These are phyloP conservation scores for Apodemia duryi DNA, from an alignment of 2,888 invertebrate species.

Conservation along the genomic window DNA sequence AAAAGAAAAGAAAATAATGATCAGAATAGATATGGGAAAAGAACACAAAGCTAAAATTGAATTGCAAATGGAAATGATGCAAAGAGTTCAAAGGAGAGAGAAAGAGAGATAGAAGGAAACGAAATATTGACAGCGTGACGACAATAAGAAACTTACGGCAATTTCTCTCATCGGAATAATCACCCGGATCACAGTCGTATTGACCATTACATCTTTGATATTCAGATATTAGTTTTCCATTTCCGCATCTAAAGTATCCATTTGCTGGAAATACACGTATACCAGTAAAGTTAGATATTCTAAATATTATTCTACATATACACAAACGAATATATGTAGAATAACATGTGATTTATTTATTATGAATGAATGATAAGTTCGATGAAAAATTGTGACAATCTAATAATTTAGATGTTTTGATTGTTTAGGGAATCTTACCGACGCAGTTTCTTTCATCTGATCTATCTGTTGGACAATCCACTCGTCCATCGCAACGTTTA, in stretches of 20 bases:
- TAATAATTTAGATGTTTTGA: too few species aligned
- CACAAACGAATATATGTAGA: too few species aligned
- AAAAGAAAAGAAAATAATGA: conserved; percentile 20
- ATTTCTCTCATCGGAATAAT: conserved; percentile 86
- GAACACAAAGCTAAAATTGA: conserved; percentile 19
- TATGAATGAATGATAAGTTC: too few species aligned
- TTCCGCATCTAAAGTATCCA: conserved; percentile 82
- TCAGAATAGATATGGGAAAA: conserved; percentile 20
- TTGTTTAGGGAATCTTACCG: conserved; percentile 48
- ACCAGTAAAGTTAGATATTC: conserved; percentile 24
- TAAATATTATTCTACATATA: too few species aligned
- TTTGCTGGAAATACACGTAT: conserved; percentile 64
- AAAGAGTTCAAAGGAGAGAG: conserved; percentile 19
- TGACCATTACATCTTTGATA: conserved; percentile 81
- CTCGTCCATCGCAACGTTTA: conserved; percentile 82
- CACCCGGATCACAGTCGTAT: conserved; percentile 81
- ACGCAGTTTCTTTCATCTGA: conserved; percentile 86
- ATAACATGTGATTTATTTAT: too few species aligned
- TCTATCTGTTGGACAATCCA: conserved; percentile 85
- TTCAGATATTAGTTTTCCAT: conserved; percentile 55
- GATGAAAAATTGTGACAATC: too few species aligned
- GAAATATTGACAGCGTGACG: conserved; percentile 3
- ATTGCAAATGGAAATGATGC: conserved; percentile 14
- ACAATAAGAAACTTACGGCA: conserved; percentile 82
- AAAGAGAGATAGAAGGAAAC: conserved; percentile 24